Evolutionary conservation across 2,113 vertebrate genomes (phyloP), one percentile per base, ranked within the genome.

Genomic region (Andinoacara biseriatus): DNA sequence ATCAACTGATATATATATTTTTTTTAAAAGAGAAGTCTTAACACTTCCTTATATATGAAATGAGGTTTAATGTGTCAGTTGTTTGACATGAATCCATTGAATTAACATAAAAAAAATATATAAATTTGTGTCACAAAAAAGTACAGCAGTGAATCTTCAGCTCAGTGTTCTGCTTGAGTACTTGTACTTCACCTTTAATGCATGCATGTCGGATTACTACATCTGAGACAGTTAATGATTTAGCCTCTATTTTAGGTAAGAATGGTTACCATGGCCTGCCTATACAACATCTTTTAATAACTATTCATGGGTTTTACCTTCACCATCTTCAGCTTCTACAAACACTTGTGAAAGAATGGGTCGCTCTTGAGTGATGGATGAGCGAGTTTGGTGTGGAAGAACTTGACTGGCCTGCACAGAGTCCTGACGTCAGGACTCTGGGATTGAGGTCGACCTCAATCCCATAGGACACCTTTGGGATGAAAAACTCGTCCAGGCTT

Each of bases 11-110:
- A 46, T 43, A 46, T 46, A 29, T 69, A 46, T 43, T 67, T 46
- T 18, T 69, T 22, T 35, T 7, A 35, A 33, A 81, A 3, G 8
- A 20, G 54, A 59, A 56, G 14, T 20, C 31, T 0, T 72, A 2
- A 38, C 69, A n/a, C 76, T 80, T 80, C 29, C 52, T 69, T 74
- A 62, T 58, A 74, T 56, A 35, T 35, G 7, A 63, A 60, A 74
- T 60, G 13, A 76, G 81, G 20, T 43, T 84, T 63, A 72, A 76
- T 54, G 33, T 35, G 43, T 0, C 74, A 77, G 46, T 20, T 35
- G 58, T 24, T 31, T 35, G 43, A 62, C 6, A 22, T 24, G 0
- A 2, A 62, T 54, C 11, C 7, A 26, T 54, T 54, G 18, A 17
- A 52, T 69, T 5, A 31, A 52, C 26, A 33, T 69, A 46, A 52